Percentiles rank a stretch among this genome's conserved stretches.
Conservation (phyloP, 2,888 invertebrate genomes). For the Onchidella celtica region DNA sequence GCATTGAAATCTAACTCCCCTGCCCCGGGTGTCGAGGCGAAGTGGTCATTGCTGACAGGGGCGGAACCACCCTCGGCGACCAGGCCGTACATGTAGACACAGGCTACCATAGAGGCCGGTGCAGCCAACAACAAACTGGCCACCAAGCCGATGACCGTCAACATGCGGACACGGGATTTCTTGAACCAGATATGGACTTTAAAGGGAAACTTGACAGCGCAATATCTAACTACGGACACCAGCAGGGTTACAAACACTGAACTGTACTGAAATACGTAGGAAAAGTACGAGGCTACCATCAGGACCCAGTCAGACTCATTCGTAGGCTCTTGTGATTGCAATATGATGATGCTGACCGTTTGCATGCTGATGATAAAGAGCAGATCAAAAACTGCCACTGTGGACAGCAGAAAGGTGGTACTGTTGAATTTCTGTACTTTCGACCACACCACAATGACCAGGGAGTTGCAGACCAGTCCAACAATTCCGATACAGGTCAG, state of each 20-base stretch:
- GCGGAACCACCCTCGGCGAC: too few species aligned
- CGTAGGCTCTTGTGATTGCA: background rate
- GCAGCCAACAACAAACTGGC: background rate
- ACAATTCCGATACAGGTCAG: background rate
- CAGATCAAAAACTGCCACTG: background rate
- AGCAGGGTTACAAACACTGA: background rate
- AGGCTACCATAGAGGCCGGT: background rate
- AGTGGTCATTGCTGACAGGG: too few species aligned
- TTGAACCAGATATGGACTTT: conserved; percentile 1
- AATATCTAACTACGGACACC: background rate
- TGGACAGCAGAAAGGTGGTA: background rate
- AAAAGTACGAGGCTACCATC: background rate
- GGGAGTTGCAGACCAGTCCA: background rate
- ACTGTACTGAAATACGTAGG: background rate
- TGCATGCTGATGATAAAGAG: background rate
- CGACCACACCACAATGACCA: conserved; percentile 7
- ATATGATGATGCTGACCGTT: background rate
- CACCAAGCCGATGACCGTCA: background rate
- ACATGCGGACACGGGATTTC: background rate
- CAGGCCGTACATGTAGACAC: background rate
- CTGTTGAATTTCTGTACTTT: background rate
- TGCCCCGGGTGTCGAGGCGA: too few species aligned
- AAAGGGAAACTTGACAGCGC: background rate
- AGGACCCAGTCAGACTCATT: background rate
- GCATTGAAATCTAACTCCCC: too few species aligned